Conservation (phyloP, 1,140 invertebrate genomes). For the Orussus abietinus region DNA sequence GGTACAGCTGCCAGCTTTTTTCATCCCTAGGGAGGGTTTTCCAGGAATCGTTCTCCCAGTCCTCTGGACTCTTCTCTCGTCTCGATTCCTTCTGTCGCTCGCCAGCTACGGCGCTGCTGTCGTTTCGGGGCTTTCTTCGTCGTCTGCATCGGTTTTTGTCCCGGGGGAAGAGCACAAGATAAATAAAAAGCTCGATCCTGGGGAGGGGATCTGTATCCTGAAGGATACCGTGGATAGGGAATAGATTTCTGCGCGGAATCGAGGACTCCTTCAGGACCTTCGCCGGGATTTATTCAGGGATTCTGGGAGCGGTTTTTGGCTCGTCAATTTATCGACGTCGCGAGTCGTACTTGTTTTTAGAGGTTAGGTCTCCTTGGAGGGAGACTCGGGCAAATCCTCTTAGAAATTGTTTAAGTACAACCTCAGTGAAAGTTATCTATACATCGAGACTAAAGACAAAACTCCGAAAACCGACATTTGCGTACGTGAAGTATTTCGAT, state of each 20-base stretch:
- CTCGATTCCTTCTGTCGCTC: conserved; percentile 24
- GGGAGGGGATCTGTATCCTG: background rate
- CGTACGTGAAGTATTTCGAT: too few relatives aligned
- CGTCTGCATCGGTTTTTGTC: conserved; percentile 47
- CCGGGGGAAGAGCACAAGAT: conserved; percentile 34
- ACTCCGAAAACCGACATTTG: too few relatives aligned
- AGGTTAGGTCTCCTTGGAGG: too few relatives aligned
- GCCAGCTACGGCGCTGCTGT: conserved; percentile 27
- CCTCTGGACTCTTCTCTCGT: conserved; percentile 32
- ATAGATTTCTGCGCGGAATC: too few relatives aligned
- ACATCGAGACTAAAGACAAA: too few relatives aligned
- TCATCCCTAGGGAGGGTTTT: conserved; percentile 50
- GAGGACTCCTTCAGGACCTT: too few relatives aligned
- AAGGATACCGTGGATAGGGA: conserved; percentile 12
- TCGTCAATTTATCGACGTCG: too few relatives aligned
- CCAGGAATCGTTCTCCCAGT: conserved; percentile 52
- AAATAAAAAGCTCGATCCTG: conserved; percentile 24
- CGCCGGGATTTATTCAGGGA: too few relatives aligned
- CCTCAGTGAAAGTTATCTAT: too few relatives aligned
- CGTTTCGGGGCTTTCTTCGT: conserved; percentile 45
- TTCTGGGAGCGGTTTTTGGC: too few relatives aligned
- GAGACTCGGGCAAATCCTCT: conserved; percentile 1
- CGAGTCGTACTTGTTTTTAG: too few relatives aligned
- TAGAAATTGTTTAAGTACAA: too few relatives aligned
- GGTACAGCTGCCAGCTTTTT: conserved; percentile 53